A percentile compares a stretch with the other conserved stretches of the same genome.
Conservation (phyloP, 2,888 invertebrate species). For the Aspidiotus rigidus region DNA sequence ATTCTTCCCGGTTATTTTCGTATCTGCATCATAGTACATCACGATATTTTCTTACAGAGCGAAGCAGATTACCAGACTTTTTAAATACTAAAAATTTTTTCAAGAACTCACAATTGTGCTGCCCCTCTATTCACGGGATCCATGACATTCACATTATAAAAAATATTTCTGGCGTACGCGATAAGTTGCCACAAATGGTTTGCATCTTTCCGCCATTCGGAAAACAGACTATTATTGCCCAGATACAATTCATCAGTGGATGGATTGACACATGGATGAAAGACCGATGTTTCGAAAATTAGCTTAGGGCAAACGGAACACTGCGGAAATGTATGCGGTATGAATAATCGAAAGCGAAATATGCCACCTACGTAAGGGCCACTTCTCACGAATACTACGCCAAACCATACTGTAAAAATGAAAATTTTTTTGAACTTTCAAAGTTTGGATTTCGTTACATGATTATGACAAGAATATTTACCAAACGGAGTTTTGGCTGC, state of each 20-base stretch:
- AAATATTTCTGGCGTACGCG: slow-evolving; percentile 71
- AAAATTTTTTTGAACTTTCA: slow-evolving; percentile 25
- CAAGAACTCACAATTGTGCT: slow-evolving; percentile 52
- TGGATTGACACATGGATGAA: slow-evolving; percentile 76
- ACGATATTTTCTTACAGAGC: no score
- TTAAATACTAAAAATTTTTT: not conserved
- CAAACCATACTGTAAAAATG: slow-evolving; percentile 70
- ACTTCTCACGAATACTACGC: slow-evolving; percentile 77
- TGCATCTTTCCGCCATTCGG: slow-evolving; percentile 71
- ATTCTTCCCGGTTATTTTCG: slow-evolving; percentile 61
- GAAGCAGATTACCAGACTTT: no score
- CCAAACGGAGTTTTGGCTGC: slow-evolving; percentile 71
- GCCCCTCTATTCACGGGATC: slow-evolving; percentile 65
- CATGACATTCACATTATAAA: slow-evolving; percentile 64
- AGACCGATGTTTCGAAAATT: slow-evolving; percentile 70
- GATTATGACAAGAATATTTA: slow-evolving; percentile 48
- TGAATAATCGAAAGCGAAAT: slow-evolving; percentile 75
- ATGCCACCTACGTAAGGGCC: slow-evolving; percentile 83
- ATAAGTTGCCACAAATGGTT: slow-evolving; percentile 85
- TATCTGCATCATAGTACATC: slow-evolving; percentile 47
- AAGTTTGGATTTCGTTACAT: slow-evolving; percentile 35
- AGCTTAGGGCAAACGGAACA: slow-evolving; percentile 66
- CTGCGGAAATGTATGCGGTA: slow-evolving; percentile 83
- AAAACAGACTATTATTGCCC: slow-evolving; percentile 59
- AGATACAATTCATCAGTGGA: slow-evolving; percentile 69